Conservation (phyloP, 2,113 vertebrate species). For the Charadrius vociferus region DNA sequence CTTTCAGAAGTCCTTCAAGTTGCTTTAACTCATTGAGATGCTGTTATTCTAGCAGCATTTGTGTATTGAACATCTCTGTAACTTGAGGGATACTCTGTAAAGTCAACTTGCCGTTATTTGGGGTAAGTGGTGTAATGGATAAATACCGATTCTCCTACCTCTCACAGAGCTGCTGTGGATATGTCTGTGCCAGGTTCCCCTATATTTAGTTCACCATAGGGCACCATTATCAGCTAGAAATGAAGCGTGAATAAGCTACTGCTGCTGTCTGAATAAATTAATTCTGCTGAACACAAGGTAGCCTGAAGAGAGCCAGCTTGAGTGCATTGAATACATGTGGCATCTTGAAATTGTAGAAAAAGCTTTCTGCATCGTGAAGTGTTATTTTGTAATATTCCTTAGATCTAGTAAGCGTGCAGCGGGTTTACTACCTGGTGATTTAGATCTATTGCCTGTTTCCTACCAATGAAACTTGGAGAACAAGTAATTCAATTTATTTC, state of each 20-base stretch:
- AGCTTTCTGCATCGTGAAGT: background rate
- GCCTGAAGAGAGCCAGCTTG: background rate
- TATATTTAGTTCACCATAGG: background rate
- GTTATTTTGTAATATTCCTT: background rate
- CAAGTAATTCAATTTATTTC: background rate
- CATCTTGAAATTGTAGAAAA: background rate
- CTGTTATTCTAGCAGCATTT: background rate
- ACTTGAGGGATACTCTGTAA: background rate
- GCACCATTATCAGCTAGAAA: background rate
- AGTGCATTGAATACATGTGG: background rate
- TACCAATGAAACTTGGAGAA: background rate
- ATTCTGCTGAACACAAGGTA: background rate
- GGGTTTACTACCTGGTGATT: background rate
- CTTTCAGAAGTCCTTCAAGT: background rate
- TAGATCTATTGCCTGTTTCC: background rate
- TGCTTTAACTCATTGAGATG: background rate
- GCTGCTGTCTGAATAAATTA: background rate
- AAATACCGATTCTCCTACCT: background rate
- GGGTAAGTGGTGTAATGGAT: background rate
- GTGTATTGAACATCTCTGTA: background rate
- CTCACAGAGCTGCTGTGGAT: background rate
- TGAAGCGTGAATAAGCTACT: background rate
- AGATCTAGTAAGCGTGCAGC: background rate
- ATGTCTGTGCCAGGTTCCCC: background rate
- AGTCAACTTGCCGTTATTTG: background rate